These are phyloP conservation scores for Drosophila mayri DNA, from an alignment of 1,140 invertebrate genomes.

Conservation along the genomic window DNA sequence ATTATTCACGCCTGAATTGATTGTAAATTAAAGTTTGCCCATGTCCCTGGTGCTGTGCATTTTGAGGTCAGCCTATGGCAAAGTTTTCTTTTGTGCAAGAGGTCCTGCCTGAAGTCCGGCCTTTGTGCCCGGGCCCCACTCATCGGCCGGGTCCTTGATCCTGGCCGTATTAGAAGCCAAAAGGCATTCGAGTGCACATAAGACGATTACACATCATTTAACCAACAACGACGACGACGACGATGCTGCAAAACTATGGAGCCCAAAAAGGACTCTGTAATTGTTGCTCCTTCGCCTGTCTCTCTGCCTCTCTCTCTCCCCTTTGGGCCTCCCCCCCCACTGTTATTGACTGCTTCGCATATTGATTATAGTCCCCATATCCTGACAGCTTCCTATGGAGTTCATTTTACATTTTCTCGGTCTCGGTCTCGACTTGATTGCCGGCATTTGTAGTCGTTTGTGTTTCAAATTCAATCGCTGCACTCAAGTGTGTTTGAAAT, in stretches of 20 bases:
- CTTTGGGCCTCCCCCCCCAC: neutral
- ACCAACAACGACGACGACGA: slow-evolving; percentile 56
- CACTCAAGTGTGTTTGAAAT: slow-evolving; percentile 49
- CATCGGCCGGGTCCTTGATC: slow-evolving; percentile 11
- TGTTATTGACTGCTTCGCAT: slow-evolving; percentile 77
- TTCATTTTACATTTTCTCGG: slow-evolving; percentile 32
- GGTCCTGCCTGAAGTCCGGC: slow-evolving; percentile 28
- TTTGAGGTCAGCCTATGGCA: slow-evolving; percentile 82
- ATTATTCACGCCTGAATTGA: slow-evolving; percentile 85
- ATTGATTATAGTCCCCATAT: slow-evolving; percentile 75
- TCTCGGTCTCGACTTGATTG: slow-evolving; percentile 71
- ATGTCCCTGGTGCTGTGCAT: slow-evolving; percentile 62
- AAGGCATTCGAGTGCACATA: slow-evolving; percentile 85
- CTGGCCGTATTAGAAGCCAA: slow-evolving; percentile 81
- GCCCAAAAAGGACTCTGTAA: slow-evolving; percentile 33
- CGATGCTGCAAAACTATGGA: slow-evolving; percentile 73
- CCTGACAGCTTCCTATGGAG: slow-evolving; percentile 13
- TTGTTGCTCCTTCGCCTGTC: slow-evolving; percentile 63
- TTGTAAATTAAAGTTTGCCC: slow-evolving; percentile 84
- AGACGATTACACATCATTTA: slow-evolving; percentile 85
- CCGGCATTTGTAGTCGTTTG: slow-evolving; percentile 65
- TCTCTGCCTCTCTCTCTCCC: neutral
- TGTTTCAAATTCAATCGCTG: slow-evolving; percentile 80
- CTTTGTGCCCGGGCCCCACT: slow-evolving; percentile 34
- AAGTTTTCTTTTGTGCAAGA: slow-evolving; percentile 78